phyloP scores from a whole-genome alignment of 2,797 vertebrate genomes.

The Cirrhinus mrigala region DNA sequence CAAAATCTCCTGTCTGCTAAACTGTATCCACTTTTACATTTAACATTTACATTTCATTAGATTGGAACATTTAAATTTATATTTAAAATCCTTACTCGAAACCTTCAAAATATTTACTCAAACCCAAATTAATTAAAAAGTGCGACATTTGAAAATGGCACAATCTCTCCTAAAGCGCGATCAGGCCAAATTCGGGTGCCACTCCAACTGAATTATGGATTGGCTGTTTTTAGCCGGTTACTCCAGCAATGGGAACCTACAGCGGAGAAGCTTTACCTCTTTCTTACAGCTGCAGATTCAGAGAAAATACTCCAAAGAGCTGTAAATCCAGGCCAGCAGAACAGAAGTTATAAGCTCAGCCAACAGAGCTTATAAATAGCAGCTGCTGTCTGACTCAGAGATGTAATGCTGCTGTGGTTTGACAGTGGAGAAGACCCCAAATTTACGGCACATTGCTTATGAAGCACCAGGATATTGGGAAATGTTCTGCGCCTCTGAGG shows the following conservation, averaged over 20 bases:
- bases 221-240: background rate
- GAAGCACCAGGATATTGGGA: constrained; percentile 1
- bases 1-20: background rate
- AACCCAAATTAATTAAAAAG: background rate
- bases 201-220: constrained; percentile 8
- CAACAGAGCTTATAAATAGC: constrained; percentile 46
- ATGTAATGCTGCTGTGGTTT: constrained; percentile 29
- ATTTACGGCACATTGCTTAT: constrained; percentile 21
- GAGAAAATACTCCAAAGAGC: constrained; percentile 47
- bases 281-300: constrained; percentile 36
- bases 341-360: constrained; percentile 51
- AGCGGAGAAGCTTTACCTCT: background rate
- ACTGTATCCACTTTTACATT: background rate
- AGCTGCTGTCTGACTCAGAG: constrained; percentile 34
- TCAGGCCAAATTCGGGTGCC: background rate
- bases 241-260: constrained; percentile 9
- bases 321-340: constrained; percentile 41
- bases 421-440: constrained; percentile 4
- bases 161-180: background rate
- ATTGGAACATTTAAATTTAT: background rate
- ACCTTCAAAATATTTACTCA: background rate
- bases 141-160: background rate
- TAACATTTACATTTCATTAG: constrained; percentile 14
- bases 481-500: constrained; percentile 12
- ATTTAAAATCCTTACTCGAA: background rate